Conservation (phyloP, 2,888 invertebrate genomes). For the Rhogogaster chlorosoma region DNA sequence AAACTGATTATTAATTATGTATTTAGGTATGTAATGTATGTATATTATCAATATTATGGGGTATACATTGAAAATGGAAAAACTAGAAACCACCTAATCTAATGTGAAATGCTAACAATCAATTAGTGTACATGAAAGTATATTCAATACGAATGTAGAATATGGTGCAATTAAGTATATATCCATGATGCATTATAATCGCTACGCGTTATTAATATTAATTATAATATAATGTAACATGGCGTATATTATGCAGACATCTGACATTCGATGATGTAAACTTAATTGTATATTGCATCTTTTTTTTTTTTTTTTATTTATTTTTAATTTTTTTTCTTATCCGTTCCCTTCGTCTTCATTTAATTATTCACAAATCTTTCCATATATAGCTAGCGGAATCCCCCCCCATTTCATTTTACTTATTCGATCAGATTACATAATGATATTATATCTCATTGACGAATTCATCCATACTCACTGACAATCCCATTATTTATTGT, state of each 20-base stretch:
- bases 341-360: not conserved
- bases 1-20: not conserved
- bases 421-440: not conserved
- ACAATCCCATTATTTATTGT: not conserved
- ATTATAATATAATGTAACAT: conserved; percentile 19
- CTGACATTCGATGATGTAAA: conserved; percentile 11
- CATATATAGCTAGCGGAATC: not conserved
- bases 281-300: conserved; percentile 35
- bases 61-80: conserved; percentile 48
- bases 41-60: conserved; percentile 3
- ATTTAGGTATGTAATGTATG: not conserved
- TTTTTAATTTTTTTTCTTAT: not conserved
- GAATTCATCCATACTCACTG: not conserved
- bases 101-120: conserved; percentile 31
- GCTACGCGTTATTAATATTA: not conserved
- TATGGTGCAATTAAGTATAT: conserved; percentile 19
- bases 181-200: conserved; percentile 8
- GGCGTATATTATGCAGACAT: not conserved
- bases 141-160: conserved; percentile 37
- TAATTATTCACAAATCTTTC: not conserved
- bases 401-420: not conserved
- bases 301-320: not conserved
- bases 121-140: conserved; percentile 42
- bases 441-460: not conserved
- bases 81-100: conserved; percentile 46